Evolutionary conservation across 2,888 invertebrate species (phyloP).

Genomic region (Caenorhabditis imperialis): DNA sequence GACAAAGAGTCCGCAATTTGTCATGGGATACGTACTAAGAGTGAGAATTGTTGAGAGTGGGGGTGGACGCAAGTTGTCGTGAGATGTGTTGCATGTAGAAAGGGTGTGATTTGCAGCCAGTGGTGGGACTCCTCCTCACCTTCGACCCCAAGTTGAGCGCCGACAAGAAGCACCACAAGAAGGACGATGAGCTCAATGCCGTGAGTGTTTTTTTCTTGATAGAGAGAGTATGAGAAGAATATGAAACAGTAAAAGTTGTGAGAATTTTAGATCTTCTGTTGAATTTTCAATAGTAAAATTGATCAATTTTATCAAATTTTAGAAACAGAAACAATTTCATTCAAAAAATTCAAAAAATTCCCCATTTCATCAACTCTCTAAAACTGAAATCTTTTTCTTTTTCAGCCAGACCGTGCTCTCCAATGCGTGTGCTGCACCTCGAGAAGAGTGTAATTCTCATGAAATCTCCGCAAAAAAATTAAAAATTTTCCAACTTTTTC

Average conservation of each 20-base stretch:
- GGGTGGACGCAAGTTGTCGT: no score
- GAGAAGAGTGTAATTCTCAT: slow-evolving; percentile 32
- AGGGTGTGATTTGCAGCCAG: slow-evolving; percentile 58
- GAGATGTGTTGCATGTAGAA: no score
- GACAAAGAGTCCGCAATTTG: no score
- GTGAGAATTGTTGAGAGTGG: no score
- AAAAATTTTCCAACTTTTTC: no score
- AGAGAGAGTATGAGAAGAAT: background rate
- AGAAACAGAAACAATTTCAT: slow-evolving; percentile 1
- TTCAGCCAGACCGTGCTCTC: slow-evolving; percentile 45
- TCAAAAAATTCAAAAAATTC: background rate
- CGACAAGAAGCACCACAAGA: slow-evolving; percentile 49
- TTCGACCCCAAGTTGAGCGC: slow-evolving; percentile 59
- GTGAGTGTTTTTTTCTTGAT: slow-evolving; percentile 1
- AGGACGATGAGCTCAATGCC: slow-evolving; percentile 40
- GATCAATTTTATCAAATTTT: no score
- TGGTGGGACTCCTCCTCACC: slow-evolving; percentile 63
- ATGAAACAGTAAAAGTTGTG: background rate
- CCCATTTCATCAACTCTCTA: background rate
- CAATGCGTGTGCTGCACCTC: slow-evolving; percentile 62
- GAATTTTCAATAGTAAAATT: background rate
- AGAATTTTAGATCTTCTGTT: background rate
- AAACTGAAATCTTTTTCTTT: background rate
- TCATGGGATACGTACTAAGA: no score
- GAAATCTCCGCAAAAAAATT: no score